Evolutionary conservation across 2,888 invertebrate genomes (phyloP).

Genomic region (Uloborus plumipes): DNA sequence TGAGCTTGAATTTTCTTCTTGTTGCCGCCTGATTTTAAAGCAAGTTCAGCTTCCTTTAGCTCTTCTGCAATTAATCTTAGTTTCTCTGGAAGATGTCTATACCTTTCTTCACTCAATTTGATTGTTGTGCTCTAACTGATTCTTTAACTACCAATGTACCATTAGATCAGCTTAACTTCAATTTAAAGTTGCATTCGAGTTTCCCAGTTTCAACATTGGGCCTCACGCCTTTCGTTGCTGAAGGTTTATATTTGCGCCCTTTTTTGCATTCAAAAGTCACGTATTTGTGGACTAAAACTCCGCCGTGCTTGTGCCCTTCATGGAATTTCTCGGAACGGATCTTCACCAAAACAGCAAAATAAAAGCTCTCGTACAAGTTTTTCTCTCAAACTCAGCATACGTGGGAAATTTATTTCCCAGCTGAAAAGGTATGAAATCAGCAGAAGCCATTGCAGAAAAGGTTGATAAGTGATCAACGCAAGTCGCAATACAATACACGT

Average conservation of each 20-base stretch:
- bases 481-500: too few relatives aligned
- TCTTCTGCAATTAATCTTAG: slow-evolving; percentile 12
- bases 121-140: neutral
- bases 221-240: neutral
- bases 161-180: neutral
- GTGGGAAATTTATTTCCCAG: neutral
- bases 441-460: too few relatives aligned
- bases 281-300: neutral
- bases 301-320: too few relatives aligned
- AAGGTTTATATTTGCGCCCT: neutral
- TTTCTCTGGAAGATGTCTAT: slow-evolving; percentile 9
- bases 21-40: too few relatives aligned
- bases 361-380: neutral
- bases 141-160: neutral
- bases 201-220: neutral
- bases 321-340: neutral
- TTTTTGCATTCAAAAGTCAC: slow-evolving; percentile 1
- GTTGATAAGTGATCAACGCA: too few relatives aligned
- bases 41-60: too few relatives aligned
- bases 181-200: neutral
- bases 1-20: too few relatives aligned
- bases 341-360: neutral
- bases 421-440: too few relatives aligned
- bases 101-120: slow-evolving; percentile 8
- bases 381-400: neutral